These are phyloP conservation scores for Spatulosminthurus flaviceps DNA, from an alignment of 2,888 invertebrate genomes.

Conservation along the genomic window DNA sequence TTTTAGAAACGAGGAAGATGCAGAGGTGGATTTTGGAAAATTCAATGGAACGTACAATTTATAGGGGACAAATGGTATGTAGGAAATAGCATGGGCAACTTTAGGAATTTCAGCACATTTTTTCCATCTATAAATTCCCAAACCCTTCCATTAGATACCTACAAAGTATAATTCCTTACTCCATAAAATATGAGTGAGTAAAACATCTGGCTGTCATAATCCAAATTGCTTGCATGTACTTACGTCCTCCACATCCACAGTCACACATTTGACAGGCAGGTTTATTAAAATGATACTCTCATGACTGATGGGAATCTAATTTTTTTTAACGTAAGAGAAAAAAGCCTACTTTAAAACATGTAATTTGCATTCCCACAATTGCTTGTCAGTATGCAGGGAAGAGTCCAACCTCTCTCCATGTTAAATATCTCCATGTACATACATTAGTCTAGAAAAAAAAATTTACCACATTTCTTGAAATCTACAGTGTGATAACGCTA, in stretches of 20 bases:
- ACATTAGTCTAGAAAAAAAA: background rate
- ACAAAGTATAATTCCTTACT: too few species aligned
- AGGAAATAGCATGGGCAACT: too few species aligned
- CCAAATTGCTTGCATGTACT: background rate
- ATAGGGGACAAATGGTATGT: too few species aligned
- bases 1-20: too few species aligned
- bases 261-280: conserved; percentile 14
- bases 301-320: conserved; percentile 9
- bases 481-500: conserved; percentile 29
- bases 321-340: background rate
- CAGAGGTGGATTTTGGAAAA: too few species aligned
- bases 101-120: too few species aligned
- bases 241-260: too few species aligned
- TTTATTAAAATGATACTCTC: background rate
- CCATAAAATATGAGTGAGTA: background rate
- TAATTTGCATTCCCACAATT: conserved; percentile 32
- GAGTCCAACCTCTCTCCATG: background rate
- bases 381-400: background rate
- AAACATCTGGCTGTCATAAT: background rate
- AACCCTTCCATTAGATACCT: background rate
- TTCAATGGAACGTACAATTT: too few species aligned
- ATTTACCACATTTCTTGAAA: conserved; percentile 15
- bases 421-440: background rate
- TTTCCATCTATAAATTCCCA: too few species aligned
- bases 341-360: background rate